Evolutionary conservation across 1,140 invertebrate species (phyloP).

Genomic region (Linepithema humile): DNA sequence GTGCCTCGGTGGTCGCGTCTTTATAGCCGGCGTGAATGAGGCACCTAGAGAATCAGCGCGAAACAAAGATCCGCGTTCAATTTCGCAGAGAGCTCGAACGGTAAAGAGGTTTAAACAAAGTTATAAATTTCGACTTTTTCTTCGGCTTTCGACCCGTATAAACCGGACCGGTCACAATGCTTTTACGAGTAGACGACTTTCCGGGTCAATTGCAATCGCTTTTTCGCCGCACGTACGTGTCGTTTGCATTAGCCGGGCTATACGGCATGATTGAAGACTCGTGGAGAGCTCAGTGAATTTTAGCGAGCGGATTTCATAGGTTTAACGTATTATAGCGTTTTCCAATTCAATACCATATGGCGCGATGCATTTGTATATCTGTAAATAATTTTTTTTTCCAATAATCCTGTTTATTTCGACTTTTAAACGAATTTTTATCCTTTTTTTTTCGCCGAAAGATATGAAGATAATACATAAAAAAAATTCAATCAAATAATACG

Average conservation of each 20-base stretch:
- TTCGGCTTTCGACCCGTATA: slow-evolving; percentile 8
- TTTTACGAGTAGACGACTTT: slow-evolving; percentile 24
- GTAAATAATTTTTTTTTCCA: neutral
- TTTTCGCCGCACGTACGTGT: slow-evolving; percentile 44
- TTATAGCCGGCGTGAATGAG: neutral
- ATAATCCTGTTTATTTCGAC: neutral
- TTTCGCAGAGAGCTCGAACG: slow-evolving; percentile 21
- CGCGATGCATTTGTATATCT: neutral
- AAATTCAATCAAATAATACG: slow-evolving; percentile 19
- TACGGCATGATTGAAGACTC: slow-evolving; percentile 38
- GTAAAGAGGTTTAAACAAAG: slow-evolving; percentile 51
- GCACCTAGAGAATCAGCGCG: neutral
- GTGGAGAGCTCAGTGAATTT: slow-evolving; percentile 31
- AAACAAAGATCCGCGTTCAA: slow-evolving; percentile 42
- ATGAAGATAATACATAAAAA: slow-evolving; percentile 9
- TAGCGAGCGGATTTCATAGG: neutral
- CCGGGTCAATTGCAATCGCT: slow-evolving; percentile 38
- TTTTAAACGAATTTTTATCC: neutral
- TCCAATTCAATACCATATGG: neutral
- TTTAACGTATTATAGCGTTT: neutral
- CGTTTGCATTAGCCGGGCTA: slow-evolving; percentile 39
- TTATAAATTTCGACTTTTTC: slow-evolving; percentile 47
- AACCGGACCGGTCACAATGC: slow-evolving; percentile 51
- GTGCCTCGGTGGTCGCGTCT: slow-evolving; percentile 12
- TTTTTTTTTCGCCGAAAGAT: neutral